These are phyloP conservation scores for Scomber colias DNA, from an alignment of 2,113 vertebrate genomes.

Conservation along the genomic window DNA sequence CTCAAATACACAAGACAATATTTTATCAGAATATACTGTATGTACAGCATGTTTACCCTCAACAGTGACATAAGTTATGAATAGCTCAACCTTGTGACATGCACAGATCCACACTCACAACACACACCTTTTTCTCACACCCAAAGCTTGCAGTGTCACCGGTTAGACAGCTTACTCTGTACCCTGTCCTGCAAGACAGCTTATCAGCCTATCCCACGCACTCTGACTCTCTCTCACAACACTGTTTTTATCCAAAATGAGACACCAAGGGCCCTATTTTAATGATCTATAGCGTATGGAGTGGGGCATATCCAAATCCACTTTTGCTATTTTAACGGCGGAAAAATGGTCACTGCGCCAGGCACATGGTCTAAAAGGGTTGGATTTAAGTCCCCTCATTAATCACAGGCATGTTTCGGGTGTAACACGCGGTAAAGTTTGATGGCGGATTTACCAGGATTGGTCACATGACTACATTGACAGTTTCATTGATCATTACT, in stretches of 20 bases:
- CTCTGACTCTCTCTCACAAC: constrained; percentile 19
- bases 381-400: no score
- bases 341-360: no score
- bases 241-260: constrained; percentile 6
- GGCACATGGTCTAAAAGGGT: no score
- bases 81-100: constrained; percentile 6
- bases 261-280: background rate
- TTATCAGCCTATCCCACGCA: constrained; percentile 65
- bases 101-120: constrained; percentile 37
- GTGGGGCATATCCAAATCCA: no score
- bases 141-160: constrained; percentile 78
- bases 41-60: background rate
- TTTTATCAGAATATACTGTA: background rate
- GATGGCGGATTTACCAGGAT: no score
- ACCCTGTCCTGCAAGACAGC: constrained; percentile 59
- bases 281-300: no score
- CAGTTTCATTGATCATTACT: no score
- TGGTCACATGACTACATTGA: no score
- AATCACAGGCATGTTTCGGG: no score
- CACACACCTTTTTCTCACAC: constrained; percentile 73
- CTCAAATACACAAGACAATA: constrained; percentile 8
- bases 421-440: no score
- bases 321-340: no score
- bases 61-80: constrained; percentile 21
- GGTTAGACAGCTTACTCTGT: constrained; percentile 79